Conservation (phyloP, 30 jellyfish, hydroid and myxozoan species). For the Chrysaora quinquecirrha region DNA sequence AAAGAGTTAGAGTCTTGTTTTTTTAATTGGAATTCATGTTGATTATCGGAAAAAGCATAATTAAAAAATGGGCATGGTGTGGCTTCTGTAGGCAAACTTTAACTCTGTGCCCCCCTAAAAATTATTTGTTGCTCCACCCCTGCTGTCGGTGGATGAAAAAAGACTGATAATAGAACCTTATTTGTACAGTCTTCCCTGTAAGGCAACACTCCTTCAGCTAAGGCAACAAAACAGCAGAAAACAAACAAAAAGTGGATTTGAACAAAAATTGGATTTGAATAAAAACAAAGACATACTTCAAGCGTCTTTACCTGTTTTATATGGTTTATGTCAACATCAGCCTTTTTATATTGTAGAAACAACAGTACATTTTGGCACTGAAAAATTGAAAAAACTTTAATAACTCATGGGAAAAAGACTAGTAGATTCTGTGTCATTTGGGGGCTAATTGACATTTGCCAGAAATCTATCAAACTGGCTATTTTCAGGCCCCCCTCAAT, state of each 20-base stretch:
- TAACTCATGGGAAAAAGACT: background rate
- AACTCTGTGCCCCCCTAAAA: too few relatives aligned
- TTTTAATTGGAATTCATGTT: too few relatives aligned
- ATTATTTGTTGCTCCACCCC: too few relatives aligned
- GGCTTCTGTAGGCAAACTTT: too few relatives aligned
- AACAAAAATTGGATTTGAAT: background rate
- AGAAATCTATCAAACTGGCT: background rate
- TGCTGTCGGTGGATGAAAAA: too few relatives aligned
- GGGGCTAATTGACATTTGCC: background rate
- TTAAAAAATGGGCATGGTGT: too few relatives aligned
- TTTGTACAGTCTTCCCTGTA: too few relatives aligned
- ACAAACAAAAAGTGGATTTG: background rate
- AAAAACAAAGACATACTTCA: too few relatives aligned
- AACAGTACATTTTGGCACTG: background rate
- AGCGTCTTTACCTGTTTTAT: conserved; percentile 1
- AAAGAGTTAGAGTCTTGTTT: too few relatives aligned
- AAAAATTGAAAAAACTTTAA: background rate
- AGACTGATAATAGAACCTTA: too few relatives aligned
- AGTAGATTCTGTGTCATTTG: too few relatives aligned
- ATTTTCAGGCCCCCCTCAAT: background rate
- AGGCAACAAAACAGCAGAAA: background rate
- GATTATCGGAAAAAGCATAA: too few relatives aligned
- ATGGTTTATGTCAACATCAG: background rate
- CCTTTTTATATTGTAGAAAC: background rate
- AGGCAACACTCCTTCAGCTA: background rate